Conservation (phyloP, 2,797 vertebrate genomes). For the Carapus acus region DNA sequence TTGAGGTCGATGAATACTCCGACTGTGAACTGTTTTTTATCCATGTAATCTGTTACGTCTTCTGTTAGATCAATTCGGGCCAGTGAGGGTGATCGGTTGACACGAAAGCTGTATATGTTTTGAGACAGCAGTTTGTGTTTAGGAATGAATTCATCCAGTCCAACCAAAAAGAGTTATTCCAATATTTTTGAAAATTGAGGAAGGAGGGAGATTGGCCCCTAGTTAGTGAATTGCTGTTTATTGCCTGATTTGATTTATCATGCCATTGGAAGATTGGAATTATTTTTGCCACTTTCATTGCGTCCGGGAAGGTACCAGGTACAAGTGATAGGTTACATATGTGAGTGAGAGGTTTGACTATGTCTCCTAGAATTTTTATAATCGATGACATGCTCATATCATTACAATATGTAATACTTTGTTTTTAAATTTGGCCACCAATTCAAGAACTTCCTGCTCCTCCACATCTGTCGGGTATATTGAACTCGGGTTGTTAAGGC, state of each 20-base stretch:
- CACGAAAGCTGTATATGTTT: neutral
- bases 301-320: neutral
- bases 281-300: neutral
- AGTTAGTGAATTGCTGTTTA: conserved; percentile 3
- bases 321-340: conserved; percentile 1
- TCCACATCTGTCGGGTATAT: too few relatives aligned
- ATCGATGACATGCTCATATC: too few relatives aligned
- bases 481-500: too few relatives aligned
- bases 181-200: conserved; percentile 1
- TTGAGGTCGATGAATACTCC: neutral
- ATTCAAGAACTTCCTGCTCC: too few relatives aligned
- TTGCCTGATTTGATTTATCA: too few relatives aligned
- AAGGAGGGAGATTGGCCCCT: neutral
- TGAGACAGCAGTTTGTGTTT: too few relatives aligned
- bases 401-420: too few relatives aligned
- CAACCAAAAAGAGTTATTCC: neutral
- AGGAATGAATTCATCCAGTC: neutral
- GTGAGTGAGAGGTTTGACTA: neutral
- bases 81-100: neutral
- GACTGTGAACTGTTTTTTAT: too few relatives aligned
- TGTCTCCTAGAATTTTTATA: neutral
- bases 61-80: too few relatives aligned
- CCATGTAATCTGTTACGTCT: too few relatives aligned
- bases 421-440: too few relatives aligned
- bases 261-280: conserved; percentile 1